Percentiles rank a stretch among this genome's conserved stretches.
Evolutionary conservation across 1,140 invertebrate species (phyloP).

Genomic region (Venturia canescens): DNA sequence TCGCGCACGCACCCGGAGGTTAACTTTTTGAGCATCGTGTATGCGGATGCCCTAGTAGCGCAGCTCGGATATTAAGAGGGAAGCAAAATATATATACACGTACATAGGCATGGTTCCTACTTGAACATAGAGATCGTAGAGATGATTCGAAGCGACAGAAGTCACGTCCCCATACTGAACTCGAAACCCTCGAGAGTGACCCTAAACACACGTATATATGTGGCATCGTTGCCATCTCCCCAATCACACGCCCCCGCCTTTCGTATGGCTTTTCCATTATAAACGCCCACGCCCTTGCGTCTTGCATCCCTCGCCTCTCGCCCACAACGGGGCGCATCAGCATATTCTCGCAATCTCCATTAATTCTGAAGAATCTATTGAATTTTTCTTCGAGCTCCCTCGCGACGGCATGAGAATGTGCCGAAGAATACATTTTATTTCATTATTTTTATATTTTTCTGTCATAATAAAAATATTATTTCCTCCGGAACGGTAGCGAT

Average conservation of each 20-base stretch:
- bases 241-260: slow-evolving; percentile 2
- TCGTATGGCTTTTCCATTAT: slow-evolving; percentile 17
- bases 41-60: too few species aligned
- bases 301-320: slow-evolving; percentile 13
- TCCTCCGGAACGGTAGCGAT: too few species aligned
- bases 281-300: slow-evolving; percentile 9
- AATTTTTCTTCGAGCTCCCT: neutral
- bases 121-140: too few species aligned
- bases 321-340: neutral
- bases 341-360: neutral
- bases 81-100: neutral
- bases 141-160: neutral
- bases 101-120: too few species aligned
- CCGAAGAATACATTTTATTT: neutral
- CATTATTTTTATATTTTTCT: neutral
- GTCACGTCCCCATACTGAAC: neutral
- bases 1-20: neutral
- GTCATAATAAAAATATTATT: slow-evolving; percentile 1
- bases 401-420: neutral
- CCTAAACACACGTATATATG: neutral
- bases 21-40: neutral
- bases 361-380: neutral
- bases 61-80: too few species aligned
- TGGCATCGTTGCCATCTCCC: neutral
- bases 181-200: neutral